Evolutionary conservation across 64 coral and sea anemone genomes (phyloP).

Genomic region (Orbicella faveolata): DNA sequence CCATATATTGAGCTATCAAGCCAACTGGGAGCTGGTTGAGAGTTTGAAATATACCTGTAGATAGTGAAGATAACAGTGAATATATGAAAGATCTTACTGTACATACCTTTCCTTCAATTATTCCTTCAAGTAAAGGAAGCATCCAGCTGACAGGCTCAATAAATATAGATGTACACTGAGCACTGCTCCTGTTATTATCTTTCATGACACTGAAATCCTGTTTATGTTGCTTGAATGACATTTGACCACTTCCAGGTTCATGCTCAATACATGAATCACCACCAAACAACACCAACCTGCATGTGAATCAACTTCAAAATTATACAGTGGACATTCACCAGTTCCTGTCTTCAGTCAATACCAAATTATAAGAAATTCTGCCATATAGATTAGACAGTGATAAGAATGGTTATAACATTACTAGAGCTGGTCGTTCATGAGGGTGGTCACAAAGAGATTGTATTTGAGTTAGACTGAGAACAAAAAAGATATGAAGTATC

Average conservation of each 20-base stretch:
- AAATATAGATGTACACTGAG: conserved; percentile 74
- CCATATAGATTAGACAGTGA: too few relatives aligned
- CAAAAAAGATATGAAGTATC: too few relatives aligned
- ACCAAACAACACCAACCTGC: conserved; percentile 56
- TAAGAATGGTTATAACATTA: too few relatives aligned
- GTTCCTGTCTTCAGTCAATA: too few relatives aligned
- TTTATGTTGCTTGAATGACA: conserved; percentile 64
- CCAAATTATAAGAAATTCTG: too few relatives aligned
- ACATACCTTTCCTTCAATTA: conserved; percentile 82
- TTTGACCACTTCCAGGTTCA: conserved; percentile 58
- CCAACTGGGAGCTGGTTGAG: too few relatives aligned
- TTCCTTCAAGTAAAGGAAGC: conserved; percentile 60
- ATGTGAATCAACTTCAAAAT: neutral
- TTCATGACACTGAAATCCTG: conserved; percentile 7
- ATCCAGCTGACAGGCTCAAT: conserved; percentile 88
- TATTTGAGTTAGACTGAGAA: too few relatives aligned
- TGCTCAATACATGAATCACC: conserved; percentile 48
- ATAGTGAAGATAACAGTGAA: too few relatives aligned
- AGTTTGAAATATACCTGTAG: too few relatives aligned
- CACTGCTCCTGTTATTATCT: neutral
- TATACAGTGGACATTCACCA: neutral
- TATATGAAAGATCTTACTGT: neutral
- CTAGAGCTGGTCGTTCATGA: too few relatives aligned
- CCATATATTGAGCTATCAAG: too few relatives aligned
- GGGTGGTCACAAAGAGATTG: too few relatives aligned